Percentiles rank a stretch among this genome's conserved stretches.
Conservation (phyloP, 2,113 vertebrate species). For the Chrysochloris asiatica region DNA sequence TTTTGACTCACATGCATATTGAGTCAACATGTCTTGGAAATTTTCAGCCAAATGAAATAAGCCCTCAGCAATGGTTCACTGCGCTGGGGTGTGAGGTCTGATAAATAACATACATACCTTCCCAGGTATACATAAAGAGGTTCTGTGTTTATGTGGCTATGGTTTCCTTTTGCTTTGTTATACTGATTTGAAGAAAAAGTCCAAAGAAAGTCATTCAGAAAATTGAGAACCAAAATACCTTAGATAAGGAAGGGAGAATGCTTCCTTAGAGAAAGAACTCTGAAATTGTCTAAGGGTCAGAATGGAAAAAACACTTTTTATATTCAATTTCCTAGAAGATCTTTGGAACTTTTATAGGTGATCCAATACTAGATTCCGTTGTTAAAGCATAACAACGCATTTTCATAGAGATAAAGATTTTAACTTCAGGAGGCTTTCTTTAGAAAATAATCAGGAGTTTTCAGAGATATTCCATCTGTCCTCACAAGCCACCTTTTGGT, state of each 20-base stretch:
- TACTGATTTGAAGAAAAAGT: slow-evolving; percentile 38
- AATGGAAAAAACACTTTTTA: slow-evolving; percentile 28
- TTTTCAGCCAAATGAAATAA: neutral
- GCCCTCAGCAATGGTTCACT: neutral
- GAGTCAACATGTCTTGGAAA: neutral
- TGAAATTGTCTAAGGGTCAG: neutral
- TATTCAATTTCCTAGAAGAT: neutral
- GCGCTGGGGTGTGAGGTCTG: neutral
- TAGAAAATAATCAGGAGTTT: neutral
- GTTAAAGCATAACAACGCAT: neutral
- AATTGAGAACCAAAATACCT: neutral
- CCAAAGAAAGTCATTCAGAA: neutral
- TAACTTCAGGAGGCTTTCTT: neutral
- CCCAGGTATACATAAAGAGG: neutral
- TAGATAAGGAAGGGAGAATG: neutral
- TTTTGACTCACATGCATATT: neutral
- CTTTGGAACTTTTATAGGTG: neutral
- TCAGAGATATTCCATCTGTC: neutral
- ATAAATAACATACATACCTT: neutral
- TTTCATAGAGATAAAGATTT: neutral
- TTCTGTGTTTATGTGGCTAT: neutral
- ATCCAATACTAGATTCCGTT: neutral
- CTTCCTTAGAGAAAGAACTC: neutral
- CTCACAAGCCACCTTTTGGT: neutral
- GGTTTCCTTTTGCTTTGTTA: neutral